These are phyloP conservation scores for Lepisosteus oculatus DNA, from an alignment of 2,113 vertebrate genomes.

Conservation along the genomic window DNA sequence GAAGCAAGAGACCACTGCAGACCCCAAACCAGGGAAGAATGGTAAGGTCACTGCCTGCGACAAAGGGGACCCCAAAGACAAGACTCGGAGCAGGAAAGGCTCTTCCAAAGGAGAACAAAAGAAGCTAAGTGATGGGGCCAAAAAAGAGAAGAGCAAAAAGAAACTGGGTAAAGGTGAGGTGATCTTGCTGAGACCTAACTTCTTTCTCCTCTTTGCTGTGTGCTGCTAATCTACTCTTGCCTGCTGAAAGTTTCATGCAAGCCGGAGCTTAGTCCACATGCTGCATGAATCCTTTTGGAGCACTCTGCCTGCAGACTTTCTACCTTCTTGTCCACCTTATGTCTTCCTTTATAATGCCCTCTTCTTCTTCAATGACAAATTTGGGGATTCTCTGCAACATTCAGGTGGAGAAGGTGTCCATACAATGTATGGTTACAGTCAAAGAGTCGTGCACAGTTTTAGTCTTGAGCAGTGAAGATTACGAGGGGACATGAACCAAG, in stretches of 20 bases:
- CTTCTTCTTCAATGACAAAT: neutral
- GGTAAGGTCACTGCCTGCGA: neutral
- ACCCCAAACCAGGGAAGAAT: slow-evolving; percentile 10
- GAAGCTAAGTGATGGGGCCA: slow-evolving; percentile 25
- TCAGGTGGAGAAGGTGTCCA: too few relatives aligned
- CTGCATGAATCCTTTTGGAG: neutral
- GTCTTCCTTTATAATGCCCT: neutral
- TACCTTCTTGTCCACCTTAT: neutral
- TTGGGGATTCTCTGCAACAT: neutral
- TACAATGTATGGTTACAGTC: too few relatives aligned
- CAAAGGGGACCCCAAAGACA: neutral
- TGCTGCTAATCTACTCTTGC: neutral
- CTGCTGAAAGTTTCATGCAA: neutral
- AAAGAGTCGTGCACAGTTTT: too few relatives aligned
- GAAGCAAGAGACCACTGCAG: slow-evolving; percentile 14
- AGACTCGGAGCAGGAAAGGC: slow-evolving; percentile 1
- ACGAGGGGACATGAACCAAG: too few relatives aligned
- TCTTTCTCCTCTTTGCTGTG: neutral
- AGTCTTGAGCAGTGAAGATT: too few relatives aligned
- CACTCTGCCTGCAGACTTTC: neutral
- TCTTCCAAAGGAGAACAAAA: slow-evolving; percentile 4
- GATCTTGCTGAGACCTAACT: slow-evolving; percentile 29
- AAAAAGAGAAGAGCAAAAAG: slow-evolving; percentile 37
- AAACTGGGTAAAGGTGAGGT: slow-evolving; percentile 57
- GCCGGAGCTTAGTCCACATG: neutral